Base-by-base conservation (phyloP, 2,113 vertebrate species). In the Chascanopsetta lugubris region DNA sequence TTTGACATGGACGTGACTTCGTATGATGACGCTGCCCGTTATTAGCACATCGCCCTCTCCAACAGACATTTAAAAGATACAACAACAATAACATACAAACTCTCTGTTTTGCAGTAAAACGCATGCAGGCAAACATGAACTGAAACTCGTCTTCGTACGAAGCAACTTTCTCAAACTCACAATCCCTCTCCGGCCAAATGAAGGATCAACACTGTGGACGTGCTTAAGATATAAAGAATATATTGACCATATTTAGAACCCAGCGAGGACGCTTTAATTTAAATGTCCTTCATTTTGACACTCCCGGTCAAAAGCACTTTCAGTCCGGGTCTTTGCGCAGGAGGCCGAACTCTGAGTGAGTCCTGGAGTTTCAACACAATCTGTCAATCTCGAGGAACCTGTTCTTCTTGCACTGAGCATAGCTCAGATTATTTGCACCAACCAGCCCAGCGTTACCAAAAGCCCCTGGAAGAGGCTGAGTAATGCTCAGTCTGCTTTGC, bases 1-100 rank as follows among this genome's bases (percentile, higher is more conserved):
- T 96, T 95, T 0, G 90, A 95, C 25, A 12, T 75, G 0, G 75
- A 89, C 10, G 27, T 86, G 1, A 75, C 46, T 0, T 85, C 89
- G 5, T 94, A 92, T 1, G 61, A 82, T 1, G 78, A 90, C 0
- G 12, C 88, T 3, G 10, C 0, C 53, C 68, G 63, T 8, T 90
- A 91, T 47, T 90, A 88, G 60, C 38, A 12, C 45, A 11, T 7
- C 2, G 10, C 5, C 10, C 18, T 0, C 2, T 3, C 3, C 6
- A 24, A 1, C 7, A 46, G 0, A 2, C 2, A 0, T 22, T 13
- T 5, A 34, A 20, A 46, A 12, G 4, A 59, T 18, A 6, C 15
- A n/a, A 42, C 38, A 3, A 22, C 26, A 50, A 61, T 27, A 27
- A 1, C 2, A 18, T 17, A 10, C 46, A 15, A n/a, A 38, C 13